Evolutionary conservation across 2,888 invertebrate species (phyloP), one percentile per base, ranked within the genome.

Genomic region (Rhamphomyia laevipes): DNA sequence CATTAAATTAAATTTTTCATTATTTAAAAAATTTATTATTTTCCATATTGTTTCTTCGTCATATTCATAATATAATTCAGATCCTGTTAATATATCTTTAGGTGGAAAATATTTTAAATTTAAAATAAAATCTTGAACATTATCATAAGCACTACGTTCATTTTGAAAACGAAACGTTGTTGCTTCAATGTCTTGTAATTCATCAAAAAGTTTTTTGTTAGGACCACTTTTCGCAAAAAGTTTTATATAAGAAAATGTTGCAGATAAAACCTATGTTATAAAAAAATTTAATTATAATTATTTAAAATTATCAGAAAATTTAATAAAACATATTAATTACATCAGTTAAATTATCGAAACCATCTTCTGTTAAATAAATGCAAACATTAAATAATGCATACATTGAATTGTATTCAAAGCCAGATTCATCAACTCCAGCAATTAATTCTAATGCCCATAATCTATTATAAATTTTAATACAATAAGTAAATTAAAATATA

Each of bases 71-170:
- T 80, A 83, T 0, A 92, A 68, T 48, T 80, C 75, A 40, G 79
- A 76, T 1, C 91, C 92, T 0, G 83, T 82, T 49, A 94, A 75
- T 62, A 84, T 86, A 66, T 91, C 83, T 57, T 80, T 74, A 0
- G 88, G 80, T 0, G 85, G 81, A 68, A 81, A 92, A 60, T 80
- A 76, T 56, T 88, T 89, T 84, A 90, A 87, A 58, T 80, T 80
- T 60, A 85, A 81, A 3, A 81, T 79, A 11, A 92, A 59, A 31
- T 76, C 74, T 68, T 88, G 86, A 1, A 91, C 92, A 61, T 86
- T 82, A 46, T 89, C 86, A 1, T 77, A 73, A 0, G 91, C 81
- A 40, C 78, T 74, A 2, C 76, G 75, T 61, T 89, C 88, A 43
- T 82, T 78, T 41, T 77, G 74, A 64, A 82, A 88, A 38, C 80